These are phyloP conservation scores for Astur gentilis DNA, from an alignment of 2,113 vertebrate genomes.

Conservation along the genomic window DNA sequence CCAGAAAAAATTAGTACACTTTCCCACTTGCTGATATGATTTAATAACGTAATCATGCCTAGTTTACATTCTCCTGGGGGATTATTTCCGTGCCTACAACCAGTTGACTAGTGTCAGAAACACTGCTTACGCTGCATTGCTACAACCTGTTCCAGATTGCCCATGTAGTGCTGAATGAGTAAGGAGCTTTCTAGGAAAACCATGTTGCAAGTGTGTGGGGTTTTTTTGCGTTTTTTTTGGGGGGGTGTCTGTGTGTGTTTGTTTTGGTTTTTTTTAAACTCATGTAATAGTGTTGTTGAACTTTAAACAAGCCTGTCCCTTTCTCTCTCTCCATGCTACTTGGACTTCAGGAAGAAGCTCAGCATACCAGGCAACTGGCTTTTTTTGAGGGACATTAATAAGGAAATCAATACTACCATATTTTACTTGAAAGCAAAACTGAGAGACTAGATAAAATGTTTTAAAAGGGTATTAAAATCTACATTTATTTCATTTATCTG, in stretches of 20 bases:
- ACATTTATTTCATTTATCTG: neutral
- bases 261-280: neutral
- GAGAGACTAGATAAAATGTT: neutral
- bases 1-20: neutral
- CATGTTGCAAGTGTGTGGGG: neutral
- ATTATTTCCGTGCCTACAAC: slow-evolving; percentile 22
- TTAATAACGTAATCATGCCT: neutral
- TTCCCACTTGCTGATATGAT: neutral
- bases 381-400: neutral
- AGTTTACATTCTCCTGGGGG: slow-evolving; percentile 29
- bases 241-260: too few species aligned
- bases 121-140: neutral
- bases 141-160: neutral
- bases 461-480: neutral
- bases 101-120: slow-evolving; percentile 18
- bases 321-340: neutral
- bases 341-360: neutral
- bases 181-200: slow-evolving; percentile 65
- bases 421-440: neutral
- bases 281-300: neutral
- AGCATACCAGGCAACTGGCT: neutral
- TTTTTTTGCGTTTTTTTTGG: too few species aligned
- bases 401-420: neutral
- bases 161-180: slow-evolving; percentile 11
- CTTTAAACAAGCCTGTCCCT: neutral